Conservation (phyloP, 2,888 invertebrate genomes). For the Agrotis puta region DNA sequence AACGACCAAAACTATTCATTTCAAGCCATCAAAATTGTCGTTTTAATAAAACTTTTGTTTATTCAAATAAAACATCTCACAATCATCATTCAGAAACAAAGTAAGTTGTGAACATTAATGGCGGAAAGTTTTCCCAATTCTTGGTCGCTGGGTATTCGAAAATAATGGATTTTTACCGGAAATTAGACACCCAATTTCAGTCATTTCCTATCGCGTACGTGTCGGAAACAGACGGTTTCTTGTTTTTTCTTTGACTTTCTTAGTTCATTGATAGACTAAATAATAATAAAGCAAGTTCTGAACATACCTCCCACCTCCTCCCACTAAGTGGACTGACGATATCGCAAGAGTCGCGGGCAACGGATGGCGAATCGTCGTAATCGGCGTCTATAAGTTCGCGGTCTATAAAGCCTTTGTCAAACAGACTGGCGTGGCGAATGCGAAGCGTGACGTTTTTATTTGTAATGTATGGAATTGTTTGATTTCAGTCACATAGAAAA, state of each 20-base stretch:
- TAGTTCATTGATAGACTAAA: constrained; percentile 2
- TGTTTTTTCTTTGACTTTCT: constrained; percentile 41
- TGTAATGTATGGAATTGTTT: too few relatives aligned
- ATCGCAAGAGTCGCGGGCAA: too few relatives aligned
- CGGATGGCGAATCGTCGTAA: too few relatives aligned
- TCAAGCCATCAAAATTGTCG: constrained; percentile 48
- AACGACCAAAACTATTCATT: constrained; percentile 31
- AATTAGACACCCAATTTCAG: constrained; percentile 74
- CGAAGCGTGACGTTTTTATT: too few relatives aligned
- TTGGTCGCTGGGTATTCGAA: constrained; percentile 68
- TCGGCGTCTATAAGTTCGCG: too few relatives aligned
- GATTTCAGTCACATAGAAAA: too few relatives aligned
- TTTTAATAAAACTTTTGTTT: constrained; percentile 66
- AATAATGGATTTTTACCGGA: constrained; percentile 81
- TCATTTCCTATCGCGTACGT: constrained; percentile 59
- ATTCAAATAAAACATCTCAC: constrained; percentile 73
- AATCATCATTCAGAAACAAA: constrained; percentile 71
- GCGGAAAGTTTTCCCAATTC: constrained; percentile 81
- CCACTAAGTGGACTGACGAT: too few relatives aligned
- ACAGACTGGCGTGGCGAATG: too few relatives aligned
- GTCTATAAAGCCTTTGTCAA: too few relatives aligned
- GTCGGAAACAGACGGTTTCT: constrained; percentile 56
- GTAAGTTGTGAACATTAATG: constrained; percentile 74
- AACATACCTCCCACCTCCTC: neutral
- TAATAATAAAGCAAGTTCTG: constrained; percentile 13